These are phyloP conservation scores for Lycaon pictus DNA, from an alignment of 2,113 vertebrate species.

Conservation along the genomic window DNA sequence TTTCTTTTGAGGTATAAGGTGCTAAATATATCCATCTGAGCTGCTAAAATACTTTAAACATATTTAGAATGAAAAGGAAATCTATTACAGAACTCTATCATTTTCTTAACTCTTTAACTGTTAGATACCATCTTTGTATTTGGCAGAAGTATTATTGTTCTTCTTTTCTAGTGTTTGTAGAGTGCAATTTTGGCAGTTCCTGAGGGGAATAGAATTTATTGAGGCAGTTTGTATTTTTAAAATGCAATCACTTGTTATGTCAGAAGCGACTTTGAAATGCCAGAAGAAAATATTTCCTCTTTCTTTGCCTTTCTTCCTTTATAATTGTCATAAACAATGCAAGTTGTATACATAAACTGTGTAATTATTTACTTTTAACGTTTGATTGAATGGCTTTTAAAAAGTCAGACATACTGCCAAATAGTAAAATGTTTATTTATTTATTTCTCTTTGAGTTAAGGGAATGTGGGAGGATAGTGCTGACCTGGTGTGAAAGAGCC, in stretches of 20 bases:
- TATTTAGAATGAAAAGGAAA: constrained; percentile 10
- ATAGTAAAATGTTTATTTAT: constrained; percentile 31
- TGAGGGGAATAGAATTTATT: constrained; percentile 44
- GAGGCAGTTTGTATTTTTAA: constrained; percentile 55
- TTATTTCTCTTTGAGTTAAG: constrained; percentile 55
- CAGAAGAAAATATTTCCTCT: constrained; percentile 59
- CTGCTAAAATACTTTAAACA: constrained; percentile 44
- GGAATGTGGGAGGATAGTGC: background rate
- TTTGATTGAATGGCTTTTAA: constrained; percentile 62
- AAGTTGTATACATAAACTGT: constrained; percentile 29
- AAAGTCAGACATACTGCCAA: constrained; percentile 52
- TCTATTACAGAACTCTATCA: background rate
- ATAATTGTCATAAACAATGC: constrained; percentile 64
- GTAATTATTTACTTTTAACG: constrained; percentile 61
- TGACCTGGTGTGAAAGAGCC: background rate
- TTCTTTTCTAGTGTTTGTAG: constrained; percentile 53
- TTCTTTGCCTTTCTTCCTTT: constrained; percentile 49
- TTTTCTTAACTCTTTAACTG: background rate
- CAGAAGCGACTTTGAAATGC: constrained; percentile 68
- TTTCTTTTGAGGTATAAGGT: background rate
- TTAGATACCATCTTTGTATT: constrained; percentile 49
- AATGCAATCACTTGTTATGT: constrained; percentile 64
- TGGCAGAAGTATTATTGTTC: constrained; percentile 40
- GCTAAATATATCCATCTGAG: background rate
- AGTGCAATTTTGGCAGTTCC: constrained; percentile 56